Percentiles rank a stretch among this genome's conserved stretches.
Conservation (phyloP, 2,797 vertebrate species). For the Halcyon chelicuti region DNA sequence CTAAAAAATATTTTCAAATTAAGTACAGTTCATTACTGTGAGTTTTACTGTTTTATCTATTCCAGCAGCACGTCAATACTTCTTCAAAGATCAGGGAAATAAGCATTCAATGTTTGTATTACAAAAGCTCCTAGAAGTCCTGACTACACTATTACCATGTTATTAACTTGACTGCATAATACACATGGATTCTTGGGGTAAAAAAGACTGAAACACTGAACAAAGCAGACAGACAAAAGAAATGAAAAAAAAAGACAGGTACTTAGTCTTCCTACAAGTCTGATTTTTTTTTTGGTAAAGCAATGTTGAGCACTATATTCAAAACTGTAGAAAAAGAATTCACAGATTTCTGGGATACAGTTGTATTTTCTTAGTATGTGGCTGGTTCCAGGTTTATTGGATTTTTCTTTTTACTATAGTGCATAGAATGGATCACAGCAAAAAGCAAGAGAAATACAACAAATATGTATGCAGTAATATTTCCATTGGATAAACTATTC, state of each 20-base stretch:
- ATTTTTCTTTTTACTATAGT: not conserved
- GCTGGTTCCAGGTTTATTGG: not conserved
- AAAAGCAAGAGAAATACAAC: not conserved
- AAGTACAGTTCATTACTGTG: not conserved
- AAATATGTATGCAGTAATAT: not conserved
- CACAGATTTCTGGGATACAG: not conserved
- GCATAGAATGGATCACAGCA: not conserved
- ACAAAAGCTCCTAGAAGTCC: not conserved
- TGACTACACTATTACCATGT: not conserved
- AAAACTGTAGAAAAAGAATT: not conserved
- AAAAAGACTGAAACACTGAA: not conserved
- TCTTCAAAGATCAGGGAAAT: not conserved
- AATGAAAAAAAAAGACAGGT: not conserved
- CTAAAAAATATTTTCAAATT: not conserved
- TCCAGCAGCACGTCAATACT: not conserved
- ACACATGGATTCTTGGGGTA: not conserved
- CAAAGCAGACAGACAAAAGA: not conserved
- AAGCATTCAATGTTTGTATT: not conserved
- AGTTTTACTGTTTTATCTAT: not conserved
- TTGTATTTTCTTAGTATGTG: not conserved
- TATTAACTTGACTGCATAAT: not conserved
- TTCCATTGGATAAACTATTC: not conserved
- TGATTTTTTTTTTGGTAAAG: not conserved
- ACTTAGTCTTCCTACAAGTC: not conserved
- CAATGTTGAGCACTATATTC: not conserved